Percentiles rank a stretch among this genome's conserved stretches.
Conservation (phyloP, 2,113 vertebrate species). For the Recurvirostra avosetta region DNA sequence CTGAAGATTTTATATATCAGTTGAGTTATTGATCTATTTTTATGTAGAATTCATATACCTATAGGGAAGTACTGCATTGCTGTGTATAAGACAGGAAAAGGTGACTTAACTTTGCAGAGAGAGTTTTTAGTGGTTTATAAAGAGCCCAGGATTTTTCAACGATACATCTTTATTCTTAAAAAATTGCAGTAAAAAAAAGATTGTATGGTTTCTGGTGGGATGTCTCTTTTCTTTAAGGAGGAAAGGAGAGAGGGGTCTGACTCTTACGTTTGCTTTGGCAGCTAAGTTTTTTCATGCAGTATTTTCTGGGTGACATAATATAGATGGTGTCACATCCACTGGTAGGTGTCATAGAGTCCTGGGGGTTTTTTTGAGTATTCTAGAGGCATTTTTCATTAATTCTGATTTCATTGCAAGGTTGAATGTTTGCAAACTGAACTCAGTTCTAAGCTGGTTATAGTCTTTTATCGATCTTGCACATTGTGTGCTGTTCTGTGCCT, state of each 20-base stretch:
- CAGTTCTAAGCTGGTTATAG: neutral
- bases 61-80: neutral
- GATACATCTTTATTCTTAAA: neutral
- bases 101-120: neutral
- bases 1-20: conserved; percentile 33
- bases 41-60: conserved; percentile 24
- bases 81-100: neutral
- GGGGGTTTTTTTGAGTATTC: neutral
- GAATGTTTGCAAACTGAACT: neutral
- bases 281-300: neutral
- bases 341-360: neutral
- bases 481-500: neutral
- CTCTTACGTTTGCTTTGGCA: neutral
- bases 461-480: neutral
- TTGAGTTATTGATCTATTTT: conserved; percentile 61
- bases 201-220: neutral
- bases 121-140: neutral
- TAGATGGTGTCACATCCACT: neutral
- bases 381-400: neutral
- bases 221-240: neutral
- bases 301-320: neutral
- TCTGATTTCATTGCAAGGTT: neutral
- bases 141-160: neutral
- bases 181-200: neutral
- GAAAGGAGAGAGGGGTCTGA: neutral